phyloP scores from a whole-genome alignment of 2,888 invertebrate species.

The Tetranychus piercei region DNA sequence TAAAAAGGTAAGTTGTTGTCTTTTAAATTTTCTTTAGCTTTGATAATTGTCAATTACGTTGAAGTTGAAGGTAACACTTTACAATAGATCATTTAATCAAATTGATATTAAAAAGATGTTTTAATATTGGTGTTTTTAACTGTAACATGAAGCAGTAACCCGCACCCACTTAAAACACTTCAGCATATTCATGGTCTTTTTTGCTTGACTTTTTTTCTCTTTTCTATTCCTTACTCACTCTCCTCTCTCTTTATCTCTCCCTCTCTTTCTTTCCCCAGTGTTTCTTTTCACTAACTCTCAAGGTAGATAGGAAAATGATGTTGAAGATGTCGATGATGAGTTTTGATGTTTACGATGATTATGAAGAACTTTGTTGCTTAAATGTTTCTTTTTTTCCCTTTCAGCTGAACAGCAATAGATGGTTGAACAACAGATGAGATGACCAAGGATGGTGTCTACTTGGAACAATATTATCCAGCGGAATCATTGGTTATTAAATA shows the following conservation, averaged over 20 bases:
- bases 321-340: neutral
- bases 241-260: constrained; percentile 4
- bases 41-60: neutral
- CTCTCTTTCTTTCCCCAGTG: neutral
- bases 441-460: too few species aligned
- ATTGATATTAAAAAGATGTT: neutral
- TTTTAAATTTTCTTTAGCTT: neutral
- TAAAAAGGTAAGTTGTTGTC: neutral
- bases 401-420: neutral
- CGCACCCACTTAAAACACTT: neutral
- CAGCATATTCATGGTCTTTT: neutral
- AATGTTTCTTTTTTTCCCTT: neutral
- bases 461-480: too few species aligned
- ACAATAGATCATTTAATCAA: neutral
- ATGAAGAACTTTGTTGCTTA: neutral
- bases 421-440: too few species aligned
- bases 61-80: neutral
- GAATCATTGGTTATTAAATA: too few species aligned
- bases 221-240: neutral
- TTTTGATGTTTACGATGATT: neutral
- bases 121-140: neutral
- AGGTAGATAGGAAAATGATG: neutral
- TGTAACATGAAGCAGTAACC: neutral
- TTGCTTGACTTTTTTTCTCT: neutral
- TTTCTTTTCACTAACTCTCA: neutral